Evolutionary conservation across 2,113 vertebrate genomes (phyloP).

Genomic region (Lamprologus callipterus): DNA sequence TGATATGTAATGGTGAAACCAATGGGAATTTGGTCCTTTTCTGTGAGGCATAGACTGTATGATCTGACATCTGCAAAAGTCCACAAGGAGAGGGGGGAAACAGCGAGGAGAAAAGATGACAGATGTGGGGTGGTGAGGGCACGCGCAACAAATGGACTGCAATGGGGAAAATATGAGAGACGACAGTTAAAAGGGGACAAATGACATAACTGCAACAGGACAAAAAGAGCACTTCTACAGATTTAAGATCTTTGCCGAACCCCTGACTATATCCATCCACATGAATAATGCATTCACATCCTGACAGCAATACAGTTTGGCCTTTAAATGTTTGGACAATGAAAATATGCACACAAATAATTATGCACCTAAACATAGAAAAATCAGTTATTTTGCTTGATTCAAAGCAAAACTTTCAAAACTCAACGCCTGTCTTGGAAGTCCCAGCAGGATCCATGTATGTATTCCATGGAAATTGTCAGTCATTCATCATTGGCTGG

Average conservation of each 20-base stretch:
- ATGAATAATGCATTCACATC: neutral
- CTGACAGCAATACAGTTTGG: neutral
- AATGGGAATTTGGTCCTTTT: conserved; percentile 13
- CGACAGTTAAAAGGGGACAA: neutral
- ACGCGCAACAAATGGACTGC: neutral
- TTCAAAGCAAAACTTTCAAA: no score
- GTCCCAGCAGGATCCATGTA: neutral
- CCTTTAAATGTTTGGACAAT: neutral
- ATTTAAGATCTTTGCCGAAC: neutral
- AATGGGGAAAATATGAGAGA: neutral
- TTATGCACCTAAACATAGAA: neutral
- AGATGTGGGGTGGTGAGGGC: neutral
- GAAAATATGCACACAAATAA: neutral
- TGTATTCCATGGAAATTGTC: neutral
- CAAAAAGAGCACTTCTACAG: neutral
- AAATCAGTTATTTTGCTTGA: neutral
- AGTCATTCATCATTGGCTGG: neutral
- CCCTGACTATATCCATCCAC: neutral
- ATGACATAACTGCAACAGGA: neutral
- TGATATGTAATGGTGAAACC: conserved; percentile 15
- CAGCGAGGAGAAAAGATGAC: neutral
- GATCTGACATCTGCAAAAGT: conserved; percentile 35
- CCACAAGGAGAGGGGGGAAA: neutral
- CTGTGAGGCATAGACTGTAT: conserved; percentile 16
- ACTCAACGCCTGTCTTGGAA: neutral